A percentile compares a stretch with the other conserved stretches of the same genome.
These are phyloP conservation scores for Coryphaenoides rupestris DNA, from an alignment of 2,113 vertebrate genomes.

Conservation along the genomic window DNA sequence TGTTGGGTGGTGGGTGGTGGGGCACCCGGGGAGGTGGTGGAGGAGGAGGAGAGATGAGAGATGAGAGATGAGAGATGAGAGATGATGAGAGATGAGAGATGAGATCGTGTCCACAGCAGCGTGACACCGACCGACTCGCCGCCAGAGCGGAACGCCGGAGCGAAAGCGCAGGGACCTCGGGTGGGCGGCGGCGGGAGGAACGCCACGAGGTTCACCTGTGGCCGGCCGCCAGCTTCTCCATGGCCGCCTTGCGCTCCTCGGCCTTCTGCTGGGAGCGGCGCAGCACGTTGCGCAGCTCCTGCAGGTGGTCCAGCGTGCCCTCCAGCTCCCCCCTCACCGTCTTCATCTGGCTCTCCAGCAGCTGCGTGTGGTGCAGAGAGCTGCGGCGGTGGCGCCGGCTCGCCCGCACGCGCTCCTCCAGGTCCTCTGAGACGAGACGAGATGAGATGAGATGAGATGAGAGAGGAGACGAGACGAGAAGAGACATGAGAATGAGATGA, in stretches of 20 bases:
- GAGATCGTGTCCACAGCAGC: too few relatives aligned
- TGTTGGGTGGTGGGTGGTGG: too few relatives aligned
- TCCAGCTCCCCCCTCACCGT: constrained; percentile 81
- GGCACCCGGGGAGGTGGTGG: too few relatives aligned
- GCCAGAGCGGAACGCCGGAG: too few relatives aligned
- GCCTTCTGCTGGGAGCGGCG: constrained; percentile 82
- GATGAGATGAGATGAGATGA: too few relatives aligned
- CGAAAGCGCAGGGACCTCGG: not conserved
- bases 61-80: too few relatives aligned
- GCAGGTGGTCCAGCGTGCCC: constrained; percentile 78
- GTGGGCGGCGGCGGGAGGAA: not conserved
- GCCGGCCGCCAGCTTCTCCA: constrained; percentile 82
- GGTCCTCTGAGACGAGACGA: constrained; percentile 52
- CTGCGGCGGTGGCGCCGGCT: constrained; percentile 77
- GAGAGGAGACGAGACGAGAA: too few relatives aligned
- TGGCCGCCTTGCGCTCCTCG: constrained; percentile 79
- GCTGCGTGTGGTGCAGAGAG: constrained; percentile 80
- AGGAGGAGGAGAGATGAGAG: too few relatives aligned
- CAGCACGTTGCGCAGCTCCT: constrained; percentile 79
- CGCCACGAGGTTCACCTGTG: constrained; percentile 75
- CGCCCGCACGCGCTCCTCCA: constrained; percentile 84
- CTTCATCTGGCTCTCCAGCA: constrained; percentile 84
- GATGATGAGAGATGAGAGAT: too few relatives aligned
- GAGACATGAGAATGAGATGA: too few relatives aligned
- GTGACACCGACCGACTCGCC: too few relatives aligned